Evolutionary conservation across 2,888 invertebrate species (phyloP).

Genomic region (Synanthedon tipuliformis): DNA sequence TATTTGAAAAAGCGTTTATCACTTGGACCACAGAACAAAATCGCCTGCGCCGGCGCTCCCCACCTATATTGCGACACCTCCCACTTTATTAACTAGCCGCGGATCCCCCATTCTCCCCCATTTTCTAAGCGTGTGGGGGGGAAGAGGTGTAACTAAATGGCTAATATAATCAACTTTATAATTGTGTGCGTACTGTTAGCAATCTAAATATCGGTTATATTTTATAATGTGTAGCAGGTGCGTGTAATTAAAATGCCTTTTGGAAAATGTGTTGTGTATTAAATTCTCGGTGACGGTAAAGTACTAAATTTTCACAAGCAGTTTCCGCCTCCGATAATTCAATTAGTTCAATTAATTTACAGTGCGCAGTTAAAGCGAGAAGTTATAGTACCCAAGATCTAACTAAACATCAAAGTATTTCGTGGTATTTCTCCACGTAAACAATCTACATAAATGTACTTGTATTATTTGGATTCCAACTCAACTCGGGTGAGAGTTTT

Average conservation of each 20-base stretch:
- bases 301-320: no score
- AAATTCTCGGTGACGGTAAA: no score
- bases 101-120: constrained; percentile 30
- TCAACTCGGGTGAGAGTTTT: no score
- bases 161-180: constrained; percentile 14
- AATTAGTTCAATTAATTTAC: no score
- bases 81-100: constrained; percentile 51
- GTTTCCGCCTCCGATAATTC: no score
- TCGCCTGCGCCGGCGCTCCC: constrained; percentile 34
- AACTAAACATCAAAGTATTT: no score
- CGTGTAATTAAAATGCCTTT: neutral
- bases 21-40: constrained; percentile 24
- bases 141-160: constrained; percentile 23
- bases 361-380: no score
- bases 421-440: no score
- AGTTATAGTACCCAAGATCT: no score
- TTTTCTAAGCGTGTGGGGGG: constrained; percentile 21
- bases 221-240: neutral
- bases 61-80: constrained; percentile 47
- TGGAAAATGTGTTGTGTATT: no score
- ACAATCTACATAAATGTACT: no score
- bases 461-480: no score
- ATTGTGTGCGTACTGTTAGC: constrained; percentile 4
- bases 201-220: neutral
- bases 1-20: constrained; percentile 4